Evolutionary conservation across 2,113 vertebrate genomes (phyloP).

Genomic region (Arenaria interpres): DNA sequence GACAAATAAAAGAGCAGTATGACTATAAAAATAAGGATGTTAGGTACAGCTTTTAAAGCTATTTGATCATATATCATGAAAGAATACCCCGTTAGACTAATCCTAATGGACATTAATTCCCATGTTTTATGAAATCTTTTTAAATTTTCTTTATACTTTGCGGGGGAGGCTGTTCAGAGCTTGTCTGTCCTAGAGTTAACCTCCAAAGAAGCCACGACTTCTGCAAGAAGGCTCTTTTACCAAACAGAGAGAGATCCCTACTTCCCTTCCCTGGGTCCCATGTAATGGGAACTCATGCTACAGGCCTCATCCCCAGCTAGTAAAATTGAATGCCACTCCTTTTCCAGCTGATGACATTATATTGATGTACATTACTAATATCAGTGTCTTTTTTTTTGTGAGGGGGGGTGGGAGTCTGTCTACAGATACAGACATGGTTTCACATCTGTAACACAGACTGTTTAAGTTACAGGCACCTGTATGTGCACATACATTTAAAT

Average conservation of each 20-base stretch:
- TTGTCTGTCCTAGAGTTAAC: neutral
- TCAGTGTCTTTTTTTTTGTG: accelerated
- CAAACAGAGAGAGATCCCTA: neutral
- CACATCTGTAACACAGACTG: accelerated
- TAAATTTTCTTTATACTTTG: neutral
- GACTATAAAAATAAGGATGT: neutral
- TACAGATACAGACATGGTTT: neutral
- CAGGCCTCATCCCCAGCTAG: neutral
- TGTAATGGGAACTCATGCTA: neutral
- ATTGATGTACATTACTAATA: neutral
- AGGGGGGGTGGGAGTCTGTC: neutral
- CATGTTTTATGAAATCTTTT: neutral
- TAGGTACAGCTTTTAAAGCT: neutral
- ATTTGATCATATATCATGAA: neutral
- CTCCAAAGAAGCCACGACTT: neutral
- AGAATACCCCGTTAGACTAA: neutral
- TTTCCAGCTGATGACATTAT: neutral
- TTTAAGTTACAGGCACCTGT: neutral
- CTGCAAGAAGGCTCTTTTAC: neutral
- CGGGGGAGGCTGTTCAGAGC: neutral
- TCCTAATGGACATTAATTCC: neutral
- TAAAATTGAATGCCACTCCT: neutral
- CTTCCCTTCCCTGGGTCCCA: neutral
- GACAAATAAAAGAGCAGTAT: neutral
- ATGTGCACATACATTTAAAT: neutral